Evolutionary conservation across 2,888 invertebrate species (phyloP), one percentile per base, ranked within the genome.

Genomic region (Hoplodrina blanda): DNA sequence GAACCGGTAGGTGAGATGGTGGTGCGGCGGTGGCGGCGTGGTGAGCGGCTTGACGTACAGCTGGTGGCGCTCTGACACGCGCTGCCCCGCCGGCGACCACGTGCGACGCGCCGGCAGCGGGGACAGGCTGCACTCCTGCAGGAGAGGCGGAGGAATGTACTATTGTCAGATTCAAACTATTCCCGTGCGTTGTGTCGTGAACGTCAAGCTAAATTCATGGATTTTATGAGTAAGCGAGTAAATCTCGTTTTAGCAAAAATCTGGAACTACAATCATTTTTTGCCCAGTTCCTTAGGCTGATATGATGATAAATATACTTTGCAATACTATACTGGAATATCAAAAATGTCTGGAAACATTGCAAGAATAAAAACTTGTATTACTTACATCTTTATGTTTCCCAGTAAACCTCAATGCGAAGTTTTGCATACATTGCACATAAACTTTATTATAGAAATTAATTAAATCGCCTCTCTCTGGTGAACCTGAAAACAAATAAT

Each of bases 381-480:
- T 78, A 92, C 94, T 93, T 83, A 96, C 96, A 83, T 95, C 95
- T 87, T 80, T 93, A 82, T 95, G 91, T 71, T 88, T 90, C 6
- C 95, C 94, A 17, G 95, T 94, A 81, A 98, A 98, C 81, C 97
- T 96, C 74, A 97, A 93, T 0, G 98, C 98, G 88, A 98, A 98
- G 73, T 96, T 97, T 87, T 98, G 98, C 94, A 99, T 98, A 89
- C 97, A 97, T 77, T 97, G 97, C 65, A 99, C 98, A 91, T 98
- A 99, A 59, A 98, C 97, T 61, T 96, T 97, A 91, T 99, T 99
- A 93, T 99, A 99, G 93, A 99, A 99, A 89, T 97, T 97, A 83
- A 99, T 99, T 74, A 99, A 97, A 95, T 99, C 99, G 17, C 98
- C 98, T 84, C 98, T 96, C 86, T 97, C 97, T 30, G 94, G 92